These are phyloP conservation scores for Ylistrum balloti DNA, from an alignment of 1,140 invertebrate species.

Conservation along the genomic window DNA sequence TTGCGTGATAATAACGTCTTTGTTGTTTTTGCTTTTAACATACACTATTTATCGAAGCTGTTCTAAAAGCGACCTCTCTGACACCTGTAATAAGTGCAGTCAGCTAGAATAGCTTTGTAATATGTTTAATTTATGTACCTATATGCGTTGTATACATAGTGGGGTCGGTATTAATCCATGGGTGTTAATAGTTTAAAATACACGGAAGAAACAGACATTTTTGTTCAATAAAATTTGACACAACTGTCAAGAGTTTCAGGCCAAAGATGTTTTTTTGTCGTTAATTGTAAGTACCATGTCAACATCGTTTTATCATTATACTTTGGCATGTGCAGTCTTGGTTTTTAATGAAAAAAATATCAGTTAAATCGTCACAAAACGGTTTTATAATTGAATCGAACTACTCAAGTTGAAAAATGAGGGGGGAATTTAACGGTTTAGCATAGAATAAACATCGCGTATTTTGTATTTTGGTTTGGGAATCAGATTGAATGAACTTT, in stretches of 20 bases:
- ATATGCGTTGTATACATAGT: background rate
- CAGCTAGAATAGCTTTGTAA: constrained; percentile 8
- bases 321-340: too few species aligned
- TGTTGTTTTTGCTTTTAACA: background rate
- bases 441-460: too few species aligned
- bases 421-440: too few species aligned
- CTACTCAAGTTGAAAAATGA: too few species aligned
- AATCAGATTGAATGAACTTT: too few species aligned
- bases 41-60: constrained; percentile 17
- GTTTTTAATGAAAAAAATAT: too few species aligned
- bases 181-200: background rate
- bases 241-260: background rate
- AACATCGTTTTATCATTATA: too few species aligned
- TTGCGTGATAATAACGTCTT: background rate
- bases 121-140: background rate
- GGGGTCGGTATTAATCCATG: background rate
- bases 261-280: background rate
- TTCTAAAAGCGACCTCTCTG: background rate
- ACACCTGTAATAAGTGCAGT: background rate
- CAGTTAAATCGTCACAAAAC: too few species aligned
- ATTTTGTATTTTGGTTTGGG: too few species aligned
- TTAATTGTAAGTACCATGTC: background rate
- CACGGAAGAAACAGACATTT: background rate
- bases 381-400: too few species aligned
- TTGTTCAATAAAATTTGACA: background rate